phyloP scores from a whole-genome alignment of 2,888 invertebrate species.

The Orthosia incerta region DNA sequence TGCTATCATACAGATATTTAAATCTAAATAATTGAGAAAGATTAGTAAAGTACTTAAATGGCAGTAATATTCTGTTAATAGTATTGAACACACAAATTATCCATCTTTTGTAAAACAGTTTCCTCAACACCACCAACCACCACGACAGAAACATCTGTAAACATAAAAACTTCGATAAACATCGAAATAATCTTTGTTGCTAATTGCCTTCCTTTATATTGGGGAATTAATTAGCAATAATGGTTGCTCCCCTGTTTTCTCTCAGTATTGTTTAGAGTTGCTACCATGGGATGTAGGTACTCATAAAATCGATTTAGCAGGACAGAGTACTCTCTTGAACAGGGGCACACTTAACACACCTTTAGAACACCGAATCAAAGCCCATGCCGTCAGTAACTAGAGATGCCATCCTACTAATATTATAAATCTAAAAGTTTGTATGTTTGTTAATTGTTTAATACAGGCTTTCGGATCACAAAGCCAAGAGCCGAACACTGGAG shows the following conservation, averaged over 20 bases:
- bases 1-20: no score
- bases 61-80: neutral
- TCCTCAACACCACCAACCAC: neutral
- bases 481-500: no score
- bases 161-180: constrained; percentile 16
- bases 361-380: no score
- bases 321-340: constrained; percentile 16
- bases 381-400: no score
- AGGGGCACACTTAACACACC: no score
- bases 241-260: constrained; percentile 5
- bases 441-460: no score
- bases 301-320: constrained; percentile 15
- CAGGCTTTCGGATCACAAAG: no score
- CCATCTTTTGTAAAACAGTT: neutral
- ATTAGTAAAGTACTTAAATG: no score
- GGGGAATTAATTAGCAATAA: constrained; percentile 34
- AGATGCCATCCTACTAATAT: no score
- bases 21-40: no score
- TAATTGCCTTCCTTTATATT: constrained; percentile 31
- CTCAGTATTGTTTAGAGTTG: constrained; percentile 3
- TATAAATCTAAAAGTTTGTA: no score
- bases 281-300: neutral
- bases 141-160: constrained; percentile 12
- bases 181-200: neutral
- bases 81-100: neutral